phyloP scores from a whole-genome alignment of 2,113 vertebrate genomes.

The Rhagologus leucostigma region DNA sequence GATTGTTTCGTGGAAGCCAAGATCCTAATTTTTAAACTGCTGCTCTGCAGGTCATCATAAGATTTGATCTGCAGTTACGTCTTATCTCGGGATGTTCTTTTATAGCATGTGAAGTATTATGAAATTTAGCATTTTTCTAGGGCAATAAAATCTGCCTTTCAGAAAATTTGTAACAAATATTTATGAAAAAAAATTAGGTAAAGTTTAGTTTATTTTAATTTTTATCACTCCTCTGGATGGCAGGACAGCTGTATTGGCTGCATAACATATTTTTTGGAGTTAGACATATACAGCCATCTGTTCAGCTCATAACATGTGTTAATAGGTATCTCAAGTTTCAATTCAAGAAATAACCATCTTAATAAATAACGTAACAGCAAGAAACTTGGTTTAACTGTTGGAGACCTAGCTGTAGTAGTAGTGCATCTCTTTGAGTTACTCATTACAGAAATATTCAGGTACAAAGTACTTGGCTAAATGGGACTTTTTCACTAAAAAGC shows the following conservation, averaged over 20 bases:
- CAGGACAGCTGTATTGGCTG: constrained; percentile 7
- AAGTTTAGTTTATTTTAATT: not conserved
- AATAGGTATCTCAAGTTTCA: constrained; percentile 52
- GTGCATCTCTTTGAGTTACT: not conserved
- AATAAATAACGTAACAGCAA: constrained; percentile 1
- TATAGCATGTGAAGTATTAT: not conserved
- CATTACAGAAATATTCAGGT: constrained; percentile 6
- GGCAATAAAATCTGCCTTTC: not conserved
- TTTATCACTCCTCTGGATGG: not conserved
- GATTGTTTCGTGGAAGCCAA: not conserved
- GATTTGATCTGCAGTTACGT: not conserved
- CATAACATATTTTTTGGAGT: not conserved
- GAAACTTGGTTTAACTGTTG: not conserved
- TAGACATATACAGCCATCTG: constrained; percentile 30
- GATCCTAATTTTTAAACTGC: constrained; percentile 1
- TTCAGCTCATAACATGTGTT: constrained; percentile 24
- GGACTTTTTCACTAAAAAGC: not conserved
- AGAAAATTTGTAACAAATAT: not conserved
- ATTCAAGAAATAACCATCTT: constrained; percentile 22
- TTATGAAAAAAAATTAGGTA: not conserved
- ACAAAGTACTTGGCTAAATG: not conserved
- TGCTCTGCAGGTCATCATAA: not conserved
- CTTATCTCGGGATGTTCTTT: not conserved
- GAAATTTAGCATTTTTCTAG: constrained; percentile 8
- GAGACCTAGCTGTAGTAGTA: not conserved